phyloP scores from a whole-genome alignment of 2,113 vertebrate genomes.

The Anoplopoma fimbria region DNA sequence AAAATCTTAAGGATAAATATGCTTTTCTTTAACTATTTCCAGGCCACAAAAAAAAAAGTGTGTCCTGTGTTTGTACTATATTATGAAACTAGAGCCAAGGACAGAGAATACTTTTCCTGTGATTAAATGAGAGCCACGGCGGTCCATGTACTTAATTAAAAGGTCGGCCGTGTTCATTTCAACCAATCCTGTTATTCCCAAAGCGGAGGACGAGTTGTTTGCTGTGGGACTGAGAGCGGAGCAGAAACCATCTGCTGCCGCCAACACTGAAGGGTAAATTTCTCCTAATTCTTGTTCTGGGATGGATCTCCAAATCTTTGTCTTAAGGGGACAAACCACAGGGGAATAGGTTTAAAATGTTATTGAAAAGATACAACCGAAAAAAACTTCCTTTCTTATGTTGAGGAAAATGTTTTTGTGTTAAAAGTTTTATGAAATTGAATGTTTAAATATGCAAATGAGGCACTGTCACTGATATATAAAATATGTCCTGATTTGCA shows the following conservation, averaged over 20 bases:
- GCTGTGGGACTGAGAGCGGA: constrained; percentile 62
- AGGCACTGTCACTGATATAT: not conserved
- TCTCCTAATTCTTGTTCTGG: constrained; percentile 33
- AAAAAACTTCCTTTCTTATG: not conserved
- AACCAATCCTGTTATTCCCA: constrained; percentile 72
- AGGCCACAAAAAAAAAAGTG: not conserved
- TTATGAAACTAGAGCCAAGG: constrained; percentile 42
- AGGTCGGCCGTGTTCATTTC: constrained; percentile 63
- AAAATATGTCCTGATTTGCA: not conserved
- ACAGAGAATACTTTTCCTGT: constrained; percentile 44
- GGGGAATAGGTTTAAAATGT: no score
- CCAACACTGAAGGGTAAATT: constrained; percentile 60
- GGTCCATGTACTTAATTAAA: constrained; percentile 71
- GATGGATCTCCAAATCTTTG: not conserved
- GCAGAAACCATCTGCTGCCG: constrained; percentile 68
- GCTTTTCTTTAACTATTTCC: not conserved
- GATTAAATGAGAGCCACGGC: constrained; percentile 61
- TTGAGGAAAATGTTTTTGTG: not conserved
- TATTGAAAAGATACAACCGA: not conserved
- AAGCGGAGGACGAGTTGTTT: constrained; percentile 47
- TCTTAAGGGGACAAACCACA: not conserved
- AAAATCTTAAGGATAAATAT: not conserved
- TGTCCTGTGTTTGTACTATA: not conserved
- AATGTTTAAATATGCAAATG: not conserved
- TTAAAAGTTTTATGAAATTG: not conserved